phyloP scores from a whole-genome alignment of 2,888 invertebrate species.

The Plagiodera versicolora region DNA sequence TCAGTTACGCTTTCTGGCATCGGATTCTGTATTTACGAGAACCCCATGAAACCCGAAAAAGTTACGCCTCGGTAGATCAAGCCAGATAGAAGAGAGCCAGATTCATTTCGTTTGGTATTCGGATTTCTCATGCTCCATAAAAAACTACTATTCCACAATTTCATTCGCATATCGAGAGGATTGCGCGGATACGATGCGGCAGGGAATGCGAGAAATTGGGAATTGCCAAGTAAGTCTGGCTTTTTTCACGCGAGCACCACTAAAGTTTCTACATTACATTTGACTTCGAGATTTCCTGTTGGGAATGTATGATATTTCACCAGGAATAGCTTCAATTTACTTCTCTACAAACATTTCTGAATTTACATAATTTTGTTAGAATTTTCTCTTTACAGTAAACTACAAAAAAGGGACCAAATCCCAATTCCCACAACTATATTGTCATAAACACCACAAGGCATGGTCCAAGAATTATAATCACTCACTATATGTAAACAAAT shows the following conservation, averaged over 20 bases:
- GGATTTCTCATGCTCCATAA: background rate
- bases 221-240: slow-evolving; percentile 1
- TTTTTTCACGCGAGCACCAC: slow-evolving; percentile 10
- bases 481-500: no score
- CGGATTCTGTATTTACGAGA: background rate
- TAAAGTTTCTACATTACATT: slow-evolving; percentile 25
- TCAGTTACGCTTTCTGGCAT: no score
- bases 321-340: slow-evolving; percentile 13
- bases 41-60: background rate
- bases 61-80: background rate
- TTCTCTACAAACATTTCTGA: slow-evolving; percentile 13
- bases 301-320: slow-evolving; percentile 19
- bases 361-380: slow-evolving; percentile 25
- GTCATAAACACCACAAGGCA: no score
- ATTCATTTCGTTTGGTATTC: slow-evolving; percentile 2
- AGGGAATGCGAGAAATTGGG: slow-evolving; percentile 9
- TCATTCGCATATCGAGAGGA: slow-evolving; percentile 13
- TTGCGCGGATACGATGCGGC: background rate
- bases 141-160: slow-evolving; percentile 8
- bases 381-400: no score
- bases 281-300: slow-evolving; percentile 29
- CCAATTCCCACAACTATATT: no score
- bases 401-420: no score
- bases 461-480: no score
- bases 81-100: background rate